phyloP scores from a whole-genome alignment of 1,140 invertebrate genomes.

The Hycleus phaleratus region DNA sequence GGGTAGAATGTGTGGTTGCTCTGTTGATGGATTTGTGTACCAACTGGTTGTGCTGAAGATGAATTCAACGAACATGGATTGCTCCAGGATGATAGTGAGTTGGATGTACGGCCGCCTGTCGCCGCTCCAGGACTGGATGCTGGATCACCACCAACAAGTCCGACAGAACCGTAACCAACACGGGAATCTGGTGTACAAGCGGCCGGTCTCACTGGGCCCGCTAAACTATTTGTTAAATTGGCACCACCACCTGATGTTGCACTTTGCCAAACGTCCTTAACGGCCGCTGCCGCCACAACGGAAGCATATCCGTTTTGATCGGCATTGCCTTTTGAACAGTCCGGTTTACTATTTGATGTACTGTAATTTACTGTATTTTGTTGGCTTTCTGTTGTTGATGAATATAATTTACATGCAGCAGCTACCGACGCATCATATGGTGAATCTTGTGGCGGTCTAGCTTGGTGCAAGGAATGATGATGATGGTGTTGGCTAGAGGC shows the following conservation, averaged over 20 bases:
- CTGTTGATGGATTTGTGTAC: constrained; percentile 79
- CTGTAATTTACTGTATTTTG: constrained; percentile 53
- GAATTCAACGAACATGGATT: constrained; percentile 74
- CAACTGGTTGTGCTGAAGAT: constrained; percentile 64
- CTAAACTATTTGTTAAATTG: constrained; percentile 45
- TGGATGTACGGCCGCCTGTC: constrained; percentile 47
- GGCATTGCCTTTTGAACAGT: constrained; percentile 44
- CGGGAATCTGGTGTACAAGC: constrained; percentile 80
- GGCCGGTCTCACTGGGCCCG: constrained; percentile 64
- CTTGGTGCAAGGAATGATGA: constrained; percentile 65
- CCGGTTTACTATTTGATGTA: constrained; percentile 44
- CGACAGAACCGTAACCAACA: constrained; percentile 52
- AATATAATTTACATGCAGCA: constrained; percentile 77
- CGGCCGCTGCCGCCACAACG: constrained; percentile 53
- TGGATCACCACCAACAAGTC: constrained; percentile 62
- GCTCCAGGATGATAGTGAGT: constrained; percentile 61
- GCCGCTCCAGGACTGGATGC: constrained; percentile 65
- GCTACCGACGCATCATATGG: constrained; percentile 83
- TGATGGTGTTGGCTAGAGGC: constrained; percentile 67
- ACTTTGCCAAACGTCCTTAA: constrained; percentile 61
- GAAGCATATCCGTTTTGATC: constrained; percentile 60
- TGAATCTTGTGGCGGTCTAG: constrained; percentile 75
- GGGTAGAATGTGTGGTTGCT: constrained; percentile 92
- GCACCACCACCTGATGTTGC: constrained; percentile 53
- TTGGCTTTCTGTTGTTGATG: constrained; percentile 54